phyloP scores from a whole-genome alignment of 2,797 vertebrate species.

The Scolopax rusticola region DNA sequence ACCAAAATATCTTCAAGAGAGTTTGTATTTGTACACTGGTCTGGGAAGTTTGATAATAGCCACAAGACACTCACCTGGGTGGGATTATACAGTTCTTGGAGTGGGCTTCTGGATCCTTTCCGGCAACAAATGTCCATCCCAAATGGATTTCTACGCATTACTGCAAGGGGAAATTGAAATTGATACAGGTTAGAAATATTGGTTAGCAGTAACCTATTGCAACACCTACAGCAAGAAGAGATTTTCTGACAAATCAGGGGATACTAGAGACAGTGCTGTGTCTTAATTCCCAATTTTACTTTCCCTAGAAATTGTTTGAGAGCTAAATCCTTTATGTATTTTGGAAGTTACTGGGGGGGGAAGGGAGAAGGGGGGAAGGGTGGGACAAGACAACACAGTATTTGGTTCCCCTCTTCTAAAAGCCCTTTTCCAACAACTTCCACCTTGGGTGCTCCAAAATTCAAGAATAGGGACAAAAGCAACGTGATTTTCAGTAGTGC shows the following conservation, averaged over 20 bases:
- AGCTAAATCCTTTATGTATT: background rate
- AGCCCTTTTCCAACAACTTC: background rate
- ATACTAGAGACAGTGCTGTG: background rate
- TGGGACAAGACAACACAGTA: background rate
- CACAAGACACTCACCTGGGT: slow-evolving; percentile 85
- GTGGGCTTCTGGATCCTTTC: slow-evolving; percentile 92
- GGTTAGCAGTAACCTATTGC: background rate
- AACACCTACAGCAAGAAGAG: background rate
- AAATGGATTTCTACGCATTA: slow-evolving; percentile 94
- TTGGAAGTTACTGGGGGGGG: background rate
- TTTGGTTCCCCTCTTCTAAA: background rate
- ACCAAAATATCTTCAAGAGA: background rate
- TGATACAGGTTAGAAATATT: slow-evolving; percentile 31
- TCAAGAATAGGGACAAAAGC: background rate
- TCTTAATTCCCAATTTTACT: background rate
- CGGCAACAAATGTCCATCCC: slow-evolving; percentile 92
- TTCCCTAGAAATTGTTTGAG: background rate
- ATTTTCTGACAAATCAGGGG: background rate
- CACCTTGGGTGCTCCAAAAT: background rate
- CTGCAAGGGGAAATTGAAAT: slow-evolving; percentile 80
- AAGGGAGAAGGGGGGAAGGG: background rate
- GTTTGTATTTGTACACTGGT: background rate
- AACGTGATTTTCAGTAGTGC: background rate
- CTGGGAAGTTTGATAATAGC: background rate
- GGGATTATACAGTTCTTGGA: slow-evolving; percentile 95